These are phyloP conservation scores for Epinephelus fuscoguttatus DNA, from an alignment of 2,113 vertebrate species.

Conservation along the genomic window DNA sequence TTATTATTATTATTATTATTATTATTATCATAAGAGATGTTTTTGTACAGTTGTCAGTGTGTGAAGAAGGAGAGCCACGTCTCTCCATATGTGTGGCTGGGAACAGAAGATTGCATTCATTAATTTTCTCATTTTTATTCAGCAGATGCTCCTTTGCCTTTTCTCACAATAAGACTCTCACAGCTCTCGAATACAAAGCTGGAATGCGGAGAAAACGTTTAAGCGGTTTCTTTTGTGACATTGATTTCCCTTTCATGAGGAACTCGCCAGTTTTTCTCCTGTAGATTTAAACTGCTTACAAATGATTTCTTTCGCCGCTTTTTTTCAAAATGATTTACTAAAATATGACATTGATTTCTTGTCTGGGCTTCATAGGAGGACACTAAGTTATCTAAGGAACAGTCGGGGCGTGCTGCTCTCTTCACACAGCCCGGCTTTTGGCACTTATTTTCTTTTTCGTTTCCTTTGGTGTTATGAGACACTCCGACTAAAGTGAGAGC, in stretches of 20 bases:
- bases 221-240: conserved; percentile 49
- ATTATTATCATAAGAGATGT: conserved; percentile 42
- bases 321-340: conserved; percentile 38
- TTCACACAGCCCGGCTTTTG: conserved; percentile 22
- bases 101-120: conserved; percentile 61
- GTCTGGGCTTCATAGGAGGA: conserved; percentile 36
- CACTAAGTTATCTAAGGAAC: conserved; percentile 52
- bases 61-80: conserved; percentile 23
- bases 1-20: conserved; percentile 1
- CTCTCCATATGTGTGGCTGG: conserved; percentile 44
- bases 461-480: conserved; percentile 26
- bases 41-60: conserved; percentile 55
- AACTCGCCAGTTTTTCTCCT: conserved; percentile 26
- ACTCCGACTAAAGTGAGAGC: background rate
- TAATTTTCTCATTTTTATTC: conserved; percentile 66
- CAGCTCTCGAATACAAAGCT: conserved; percentile 48
- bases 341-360: conserved; percentile 53
- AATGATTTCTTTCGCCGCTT: conserved; percentile 6
- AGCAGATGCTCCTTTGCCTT: conserved; percentile 48
- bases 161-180: conserved; percentile 48
- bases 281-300: conserved; percentile 50
- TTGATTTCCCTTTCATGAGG: conserved; percentile 59
- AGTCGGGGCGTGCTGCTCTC: conserved; percentile 3
- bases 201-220: conserved; percentile 50
- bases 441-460: conserved; percentile 59